Base-by-base conservation (phyloP, 1,140 invertebrate genomes). In the Hylaeus volcanicus region DNA sequence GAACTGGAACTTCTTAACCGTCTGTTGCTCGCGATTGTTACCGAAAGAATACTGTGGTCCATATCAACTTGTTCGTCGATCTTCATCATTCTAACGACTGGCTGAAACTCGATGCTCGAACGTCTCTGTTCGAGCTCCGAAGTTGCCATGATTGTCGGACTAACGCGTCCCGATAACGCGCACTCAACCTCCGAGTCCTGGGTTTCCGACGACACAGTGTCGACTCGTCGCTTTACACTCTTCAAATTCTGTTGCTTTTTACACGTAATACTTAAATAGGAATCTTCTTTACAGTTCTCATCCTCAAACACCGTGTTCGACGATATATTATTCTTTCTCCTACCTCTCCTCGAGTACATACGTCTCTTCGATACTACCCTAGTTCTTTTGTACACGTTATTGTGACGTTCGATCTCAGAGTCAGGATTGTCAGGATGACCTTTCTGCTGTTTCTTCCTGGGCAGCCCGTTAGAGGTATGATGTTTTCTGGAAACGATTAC, bases 51-150 rank as follows among this genome's bases (percentile, higher is more conserved):
- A 88, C 89, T 90, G 65, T 91, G 90, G 79, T 93, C 93, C 74
- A 92, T 91, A 43, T 93, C 93, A 5, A 93, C 92, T 63, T 91
- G 91, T 43, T 93, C 92, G 12, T 93, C 93, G 63, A 93, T 92
- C 63, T 93, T 93, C 91, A 92, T 93, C 72, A 93, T 91, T 51
- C 92, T 90, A 41, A 93, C 92, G 37, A 93, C 92, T 1, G 93
- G 93, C 63, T 93, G 93, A 74, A 93, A 93, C 14, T 93, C 93
- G 3, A 93, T 93, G 48, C 91, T 93, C 3, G 91, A 91, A 1
- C 93, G 90, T 64, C 92, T 89, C 41, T 93, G 90, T 56, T 92
- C 88, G 5, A 93, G 73, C 9, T 92, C 91, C 11, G 88, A 83
- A 0, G 89, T 85, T 0, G 89, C 74, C 15, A 89, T 58, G 0